Conservation (phyloP, 92 coral and sea anemone genomes). For the Isaurus tuberculatus region DNA sequence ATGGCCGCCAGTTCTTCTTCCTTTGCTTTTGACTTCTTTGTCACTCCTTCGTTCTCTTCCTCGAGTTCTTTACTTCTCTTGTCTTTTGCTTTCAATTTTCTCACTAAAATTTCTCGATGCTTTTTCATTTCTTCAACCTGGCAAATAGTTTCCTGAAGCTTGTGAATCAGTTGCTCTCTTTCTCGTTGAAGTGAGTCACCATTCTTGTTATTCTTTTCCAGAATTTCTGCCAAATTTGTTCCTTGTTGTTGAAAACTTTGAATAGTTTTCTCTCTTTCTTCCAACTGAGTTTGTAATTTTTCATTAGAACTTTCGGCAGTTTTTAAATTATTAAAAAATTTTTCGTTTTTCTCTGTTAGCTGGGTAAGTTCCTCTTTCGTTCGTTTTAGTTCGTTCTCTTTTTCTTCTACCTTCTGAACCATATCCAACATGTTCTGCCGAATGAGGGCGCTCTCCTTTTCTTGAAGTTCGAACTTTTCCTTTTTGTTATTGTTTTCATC, state of each 20-base stretch:
- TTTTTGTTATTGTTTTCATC: conserved; percentile 63
- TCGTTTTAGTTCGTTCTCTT: conserved; percentile 48
- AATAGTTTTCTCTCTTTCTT: conserved; percentile 84
- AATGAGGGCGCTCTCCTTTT: conserved; percentile 60
- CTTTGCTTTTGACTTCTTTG: conserved; percentile 63
- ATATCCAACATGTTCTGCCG: conserved; percentile 75
- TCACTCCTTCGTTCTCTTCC: conserved; percentile 49
- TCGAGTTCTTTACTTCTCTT: conserved; percentile 77
- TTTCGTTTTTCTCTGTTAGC: conserved; percentile 56
- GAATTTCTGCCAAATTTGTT: conserved; percentile 83
- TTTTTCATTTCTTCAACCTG: conserved; percentile 87
- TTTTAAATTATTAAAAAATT: conserved; percentile 53
- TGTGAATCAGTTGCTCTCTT: conserved; percentile 80
- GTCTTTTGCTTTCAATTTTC: conserved; percentile 89
- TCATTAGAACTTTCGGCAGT: conserved; percentile 64
- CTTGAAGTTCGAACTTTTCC: conserved; percentile 62
- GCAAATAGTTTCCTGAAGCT: conserved; percentile 78
- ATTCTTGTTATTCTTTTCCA: conserved; percentile 80
- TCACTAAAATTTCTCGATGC: conserved; percentile 88
- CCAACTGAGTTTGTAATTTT: conserved; percentile 78
- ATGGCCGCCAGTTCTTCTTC: conserved; percentile 88
- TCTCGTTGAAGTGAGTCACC: conserved; percentile 94
- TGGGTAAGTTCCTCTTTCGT: conserved; percentile 60
- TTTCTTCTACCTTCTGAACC: conserved; percentile 60
- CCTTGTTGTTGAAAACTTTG: conserved; percentile 87